phyloP scores from a whole-genome alignment of 2,113 vertebrate species.

The Cheirogaleus medius region DNA sequence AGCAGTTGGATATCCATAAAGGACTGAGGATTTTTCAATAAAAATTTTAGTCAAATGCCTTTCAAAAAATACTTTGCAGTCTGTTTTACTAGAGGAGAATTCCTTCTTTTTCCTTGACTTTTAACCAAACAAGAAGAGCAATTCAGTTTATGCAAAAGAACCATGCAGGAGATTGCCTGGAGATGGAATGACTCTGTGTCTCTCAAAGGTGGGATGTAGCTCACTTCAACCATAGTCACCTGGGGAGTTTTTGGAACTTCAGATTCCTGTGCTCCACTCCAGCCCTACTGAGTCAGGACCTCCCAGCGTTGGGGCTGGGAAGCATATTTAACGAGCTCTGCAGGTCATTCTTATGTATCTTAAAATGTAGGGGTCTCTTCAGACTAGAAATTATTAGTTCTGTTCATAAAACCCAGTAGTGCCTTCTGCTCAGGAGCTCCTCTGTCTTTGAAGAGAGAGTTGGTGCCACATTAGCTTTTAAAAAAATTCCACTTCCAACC shows the following conservation, averaged over 20 bases:
- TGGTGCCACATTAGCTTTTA: background rate
- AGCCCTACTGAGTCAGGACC: background rate
- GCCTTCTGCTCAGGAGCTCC: background rate
- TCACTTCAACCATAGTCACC: background rate
- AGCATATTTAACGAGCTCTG: background rate
- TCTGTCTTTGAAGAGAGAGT: background rate
- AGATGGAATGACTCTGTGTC: background rate
- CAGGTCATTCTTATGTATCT: background rate
- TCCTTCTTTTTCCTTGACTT: background rate
- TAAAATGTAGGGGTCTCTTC: background rate
- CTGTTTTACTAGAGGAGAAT: conserved; percentile 1
- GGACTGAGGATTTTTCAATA: background rate
- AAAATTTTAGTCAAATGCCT: conserved; percentile 24
- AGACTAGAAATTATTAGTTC: background rate
- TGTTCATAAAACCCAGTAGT: background rate
- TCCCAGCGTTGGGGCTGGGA: background rate
- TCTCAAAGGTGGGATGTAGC: background rate
- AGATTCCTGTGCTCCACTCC: background rate
- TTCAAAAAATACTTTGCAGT: background rate
- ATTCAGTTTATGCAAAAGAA: background rate
- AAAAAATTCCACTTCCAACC: background rate
- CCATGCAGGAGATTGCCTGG: background rate
- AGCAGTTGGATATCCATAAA: background rate
- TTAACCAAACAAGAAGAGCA: conserved; percentile 30
- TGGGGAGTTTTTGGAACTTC: background rate